phyloP scores from a whole-genome alignment of 2,797 vertebrate species.

The Leucoraja ocellata region DNA sequence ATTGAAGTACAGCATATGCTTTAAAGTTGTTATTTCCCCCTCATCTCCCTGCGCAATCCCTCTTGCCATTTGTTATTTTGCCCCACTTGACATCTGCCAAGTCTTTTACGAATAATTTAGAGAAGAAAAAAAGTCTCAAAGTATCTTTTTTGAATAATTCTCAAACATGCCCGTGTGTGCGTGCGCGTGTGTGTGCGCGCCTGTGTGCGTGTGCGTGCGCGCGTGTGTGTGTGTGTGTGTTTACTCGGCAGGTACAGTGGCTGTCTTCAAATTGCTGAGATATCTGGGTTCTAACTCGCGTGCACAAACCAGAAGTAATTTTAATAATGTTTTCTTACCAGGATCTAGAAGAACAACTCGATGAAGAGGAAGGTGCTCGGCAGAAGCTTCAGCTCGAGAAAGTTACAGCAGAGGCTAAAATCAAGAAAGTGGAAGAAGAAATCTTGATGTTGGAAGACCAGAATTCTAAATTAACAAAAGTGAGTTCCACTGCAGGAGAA shows the following conservation, averaged over 20 bases:
- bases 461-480: conserved; percentile 92
- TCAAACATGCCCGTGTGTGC: background rate
- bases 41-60: no score
- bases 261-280: no score
- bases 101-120: background rate
- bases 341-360: conserved; percentile 93
- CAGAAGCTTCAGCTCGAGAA: conserved; percentile 96
- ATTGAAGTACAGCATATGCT: no score
- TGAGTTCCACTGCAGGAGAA: conserved; percentile 48
- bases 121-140: background rate
- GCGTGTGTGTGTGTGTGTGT: no score
- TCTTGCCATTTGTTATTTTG: background rate
- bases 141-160: background rate
- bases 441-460: conserved; percentile 89
- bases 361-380: conserved; percentile 90
- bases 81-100: background rate
- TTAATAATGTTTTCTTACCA: conserved; percentile 44
- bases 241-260: no score
- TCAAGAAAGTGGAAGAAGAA: conserved; percentile 97
- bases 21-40: background rate
- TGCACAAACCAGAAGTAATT: background rate
- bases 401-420: conserved; percentile 91
- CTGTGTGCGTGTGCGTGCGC: no score
- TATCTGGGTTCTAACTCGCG: no score
- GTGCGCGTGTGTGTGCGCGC: no score